Evolutionary conservation across 2,797 vertebrate species (phyloP).

Genomic region (Acanthurus leucopareius): DNA sequence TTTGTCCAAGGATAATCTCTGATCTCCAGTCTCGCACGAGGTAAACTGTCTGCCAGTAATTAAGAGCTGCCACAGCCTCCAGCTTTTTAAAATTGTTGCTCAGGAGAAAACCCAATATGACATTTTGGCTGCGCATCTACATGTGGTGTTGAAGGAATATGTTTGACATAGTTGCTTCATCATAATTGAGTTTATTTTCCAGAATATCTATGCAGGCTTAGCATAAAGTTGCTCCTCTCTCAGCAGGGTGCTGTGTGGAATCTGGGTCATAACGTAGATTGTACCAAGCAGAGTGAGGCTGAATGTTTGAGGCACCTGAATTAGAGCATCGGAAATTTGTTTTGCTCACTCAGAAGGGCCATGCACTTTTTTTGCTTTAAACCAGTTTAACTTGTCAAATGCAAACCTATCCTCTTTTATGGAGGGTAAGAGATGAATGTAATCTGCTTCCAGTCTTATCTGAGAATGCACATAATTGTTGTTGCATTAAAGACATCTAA

Average conservation of each 20-base stretch:
- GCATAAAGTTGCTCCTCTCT: slow-evolving; percentile 11
- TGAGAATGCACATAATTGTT: slow-evolving; percentile 30
- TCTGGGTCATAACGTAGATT: slow-evolving; percentile 39
- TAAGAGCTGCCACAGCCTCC: not conserved
- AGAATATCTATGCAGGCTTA: not conserved
- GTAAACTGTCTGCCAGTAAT: not conserved
- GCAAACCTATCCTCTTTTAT: slow-evolving; percentile 8
- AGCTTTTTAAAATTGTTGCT: slow-evolving; percentile 1
- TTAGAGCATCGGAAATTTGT: slow-evolving; percentile 25
- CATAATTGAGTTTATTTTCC: slow-evolving; percentile 12
- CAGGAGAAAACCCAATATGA: not conserved
- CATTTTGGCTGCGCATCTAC: slow-evolving; percentile 3
- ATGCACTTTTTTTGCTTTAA: not conserved
- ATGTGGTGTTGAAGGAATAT: slow-evolving; percentile 1
- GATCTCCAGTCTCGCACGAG: not conserved
- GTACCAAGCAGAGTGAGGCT: slow-evolving; percentile 10
- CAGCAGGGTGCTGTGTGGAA: slow-evolving; percentile 22
- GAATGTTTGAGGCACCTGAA: slow-evolving; percentile 40
- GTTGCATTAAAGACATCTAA: not conserved
- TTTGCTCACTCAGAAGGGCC: not conserved
- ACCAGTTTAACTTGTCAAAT: not conserved
- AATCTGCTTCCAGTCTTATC: not conserved
- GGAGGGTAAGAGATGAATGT: not conserved
- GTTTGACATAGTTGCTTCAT: not conserved
- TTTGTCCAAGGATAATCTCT: not conserved